Percentiles rank a stretch among this genome's conserved stretches.
These are phyloP conservation scores for Lethrus apterus DNA, from an alignment of 1,140 invertebrate species.

Conservation along the genomic window DNA sequence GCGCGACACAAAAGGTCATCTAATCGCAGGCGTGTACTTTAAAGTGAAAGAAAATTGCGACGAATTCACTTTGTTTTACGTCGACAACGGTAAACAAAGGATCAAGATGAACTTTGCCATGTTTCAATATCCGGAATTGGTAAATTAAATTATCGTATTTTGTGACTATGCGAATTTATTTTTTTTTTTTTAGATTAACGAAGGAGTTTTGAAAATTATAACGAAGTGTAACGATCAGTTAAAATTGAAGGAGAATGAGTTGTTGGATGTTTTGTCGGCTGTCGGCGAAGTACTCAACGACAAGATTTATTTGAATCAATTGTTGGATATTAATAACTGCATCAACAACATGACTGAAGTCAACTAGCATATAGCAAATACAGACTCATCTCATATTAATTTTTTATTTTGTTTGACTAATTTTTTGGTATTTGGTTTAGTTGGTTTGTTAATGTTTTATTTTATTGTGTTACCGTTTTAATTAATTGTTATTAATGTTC, in stretches of 20 bases:
- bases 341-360: slow-evolving; percentile 68
- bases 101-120: slow-evolving; percentile 63
- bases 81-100: slow-evolving; percentile 58
- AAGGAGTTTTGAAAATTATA: slow-evolving; percentile 53
- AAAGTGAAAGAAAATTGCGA: slow-evolving; percentile 55
- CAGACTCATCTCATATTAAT: slow-evolving; percentile 4
- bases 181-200: slow-evolving; percentile 48
- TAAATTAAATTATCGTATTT: slow-evolving; percentile 35
- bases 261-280: slow-evolving; percentile 54
- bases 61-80: slow-evolving; percentile 73
- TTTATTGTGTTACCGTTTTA: not conserved
- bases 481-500: not conserved
- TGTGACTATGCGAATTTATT: slow-evolving; percentile 14
- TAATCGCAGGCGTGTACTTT: slow-evolving; percentile 79
- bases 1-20: slow-evolving; percentile 69
- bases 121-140: slow-evolving; percentile 55
- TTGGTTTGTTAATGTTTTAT: not conserved
- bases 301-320: slow-evolving; percentile 60
- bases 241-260: slow-evolving; percentile 51
- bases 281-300: slow-evolving; percentile 65
- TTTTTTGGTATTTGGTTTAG: too few species aligned
- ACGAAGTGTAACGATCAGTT: slow-evolving; percentile 64
- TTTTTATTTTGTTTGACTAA: not conserved
- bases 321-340: slow-evolving; percentile 63
- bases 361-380: slow-evolving; percentile 46